A percentile compares a stretch with the other conserved stretches of the same genome.
Conservation (phyloP, 2,888 invertebrate species). For the Mantis religiosa region DNA sequence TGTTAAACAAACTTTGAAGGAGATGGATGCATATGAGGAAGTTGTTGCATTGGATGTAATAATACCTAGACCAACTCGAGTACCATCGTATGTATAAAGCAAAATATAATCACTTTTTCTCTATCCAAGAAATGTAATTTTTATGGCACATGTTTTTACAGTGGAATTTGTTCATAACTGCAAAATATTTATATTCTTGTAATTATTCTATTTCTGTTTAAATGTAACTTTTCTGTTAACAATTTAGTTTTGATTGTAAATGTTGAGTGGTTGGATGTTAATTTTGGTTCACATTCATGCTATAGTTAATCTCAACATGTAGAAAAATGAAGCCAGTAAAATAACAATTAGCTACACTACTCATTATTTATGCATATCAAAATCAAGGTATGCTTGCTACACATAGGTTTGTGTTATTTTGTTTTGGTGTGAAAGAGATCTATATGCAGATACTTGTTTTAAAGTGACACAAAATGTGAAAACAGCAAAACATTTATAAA, state of each 20-base stretch:
- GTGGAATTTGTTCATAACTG: neutral
- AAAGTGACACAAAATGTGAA: too few relatives aligned
- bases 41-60: too few relatives aligned
- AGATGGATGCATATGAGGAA: too few relatives aligned
- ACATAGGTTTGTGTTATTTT: too few relatives aligned
- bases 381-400: too few relatives aligned
- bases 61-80: too few relatives aligned
- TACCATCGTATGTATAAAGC: too few relatives aligned
- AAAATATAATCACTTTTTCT: neutral
- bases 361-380: neutral
- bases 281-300: neutral
- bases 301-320: neutral
- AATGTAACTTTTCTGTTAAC: neutral
- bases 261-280: neutral
- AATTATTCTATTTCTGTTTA: too few relatives aligned
- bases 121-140: neutral
- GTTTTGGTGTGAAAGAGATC: too few relatives aligned
- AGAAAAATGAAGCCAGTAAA: neutral
- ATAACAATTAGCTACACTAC: neutral
- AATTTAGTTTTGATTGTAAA: neutral
- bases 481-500: too few relatives aligned
- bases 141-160: neutral
- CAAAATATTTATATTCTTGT: neutral
- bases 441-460: too few relatives aligned
- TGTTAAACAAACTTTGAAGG: too few relatives aligned